Conservation (phyloP, 2,888 invertebrate genomes). For the Melitaea athalia region DNA sequence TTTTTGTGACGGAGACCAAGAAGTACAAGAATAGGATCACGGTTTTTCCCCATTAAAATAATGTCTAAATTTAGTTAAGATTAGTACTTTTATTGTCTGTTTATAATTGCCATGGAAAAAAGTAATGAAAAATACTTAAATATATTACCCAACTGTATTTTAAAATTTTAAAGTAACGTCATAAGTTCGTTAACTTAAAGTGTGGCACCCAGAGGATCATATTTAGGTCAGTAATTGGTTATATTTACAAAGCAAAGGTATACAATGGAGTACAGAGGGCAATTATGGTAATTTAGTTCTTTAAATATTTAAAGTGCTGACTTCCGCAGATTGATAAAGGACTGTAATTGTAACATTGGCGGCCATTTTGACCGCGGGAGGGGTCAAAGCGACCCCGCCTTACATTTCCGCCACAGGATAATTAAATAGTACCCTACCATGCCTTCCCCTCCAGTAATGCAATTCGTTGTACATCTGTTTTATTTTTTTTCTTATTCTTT, state of each 20-base stretch:
- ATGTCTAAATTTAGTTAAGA: too few relatives aligned
- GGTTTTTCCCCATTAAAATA: too few relatives aligned
- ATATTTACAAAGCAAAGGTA: slow-evolving; percentile 31
- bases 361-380: slow-evolving; percentile 80
- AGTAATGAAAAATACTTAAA: too few relatives aligned
- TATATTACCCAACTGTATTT: too few relatives aligned
- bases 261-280: slow-evolving; percentile 43
- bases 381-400: slow-evolving; percentile 80
- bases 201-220: not conserved
- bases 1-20: too few relatives aligned
- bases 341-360: slow-evolving; percentile 72
- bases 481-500: slow-evolving; percentile 34
- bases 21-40: too few relatives aligned
- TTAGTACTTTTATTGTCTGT: too few relatives aligned
- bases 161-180: not conserved
- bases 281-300: slow-evolving; percentile 48
- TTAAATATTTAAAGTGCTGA: slow-evolving; percentile 57
- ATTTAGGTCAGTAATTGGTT: slow-evolving; percentile 27
- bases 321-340: slow-evolving; percentile 63
- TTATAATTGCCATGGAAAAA: not conserved
- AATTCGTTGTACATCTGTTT: slow-evolving; percentile 58
- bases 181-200: not conserved
- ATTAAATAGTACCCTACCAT: slow-evolving; percentile 80
- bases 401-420: slow-evolving; percentile 75
- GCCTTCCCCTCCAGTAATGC: slow-evolving; percentile 66